Base-by-base conservation (phyloP, 2,113 vertebrate species). In the Cryptoleucopteryx plumbea region DNA sequence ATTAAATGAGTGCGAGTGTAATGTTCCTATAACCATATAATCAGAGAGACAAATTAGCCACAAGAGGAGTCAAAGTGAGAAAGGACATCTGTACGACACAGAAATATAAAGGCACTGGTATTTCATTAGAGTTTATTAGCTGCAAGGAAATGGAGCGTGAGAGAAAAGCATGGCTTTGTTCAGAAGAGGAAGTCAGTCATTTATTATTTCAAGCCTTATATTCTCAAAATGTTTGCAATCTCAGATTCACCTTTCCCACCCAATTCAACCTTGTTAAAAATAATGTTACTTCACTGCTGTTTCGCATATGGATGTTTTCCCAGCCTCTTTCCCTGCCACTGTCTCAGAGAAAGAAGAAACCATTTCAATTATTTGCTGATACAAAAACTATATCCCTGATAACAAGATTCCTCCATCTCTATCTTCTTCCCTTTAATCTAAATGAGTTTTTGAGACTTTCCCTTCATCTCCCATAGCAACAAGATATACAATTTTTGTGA, bases 121-220 rank as follows among this genome's bases (percentile, higher is more conserved):
- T 97, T 96, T 96, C 63, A 73, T 97, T 92, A 92, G 52, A 52
- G 82, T 94, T 96, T 95, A 91, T 96, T 96, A 96, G 91, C 67
- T 94, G 40, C 42, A 89, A 96, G 73, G 90, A 96, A 96, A 93
- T 79, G 65, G 58, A 94, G 63, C 10, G 0, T 94, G 94, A 95
- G 91, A 96, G 83, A 96, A 97, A 96, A 87, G 7, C 32, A 58
- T 26, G n/a, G 59, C 31, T 96, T 84, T 94, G 43, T 68, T 74
- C 71, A 88, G 90, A 91, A 91, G 61, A 95, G 96, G 94, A 94
- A 97, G 82, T 86, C 50, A 55, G 40, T 94, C 36, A 88, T 96
- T 94, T 96, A 91, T 95, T 95, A 88, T 83, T 73, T 43, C 20
- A 56, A 93, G 22, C 34, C 7, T 29, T 86, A 53, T 5, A 63